A percentile compares a stretch with the other conserved stretches of the same genome.
These are phyloP conservation scores for Melitaea athalia DNA, from an alignment of 2,888 invertebrate species.

Conservation along the genomic window DNA sequence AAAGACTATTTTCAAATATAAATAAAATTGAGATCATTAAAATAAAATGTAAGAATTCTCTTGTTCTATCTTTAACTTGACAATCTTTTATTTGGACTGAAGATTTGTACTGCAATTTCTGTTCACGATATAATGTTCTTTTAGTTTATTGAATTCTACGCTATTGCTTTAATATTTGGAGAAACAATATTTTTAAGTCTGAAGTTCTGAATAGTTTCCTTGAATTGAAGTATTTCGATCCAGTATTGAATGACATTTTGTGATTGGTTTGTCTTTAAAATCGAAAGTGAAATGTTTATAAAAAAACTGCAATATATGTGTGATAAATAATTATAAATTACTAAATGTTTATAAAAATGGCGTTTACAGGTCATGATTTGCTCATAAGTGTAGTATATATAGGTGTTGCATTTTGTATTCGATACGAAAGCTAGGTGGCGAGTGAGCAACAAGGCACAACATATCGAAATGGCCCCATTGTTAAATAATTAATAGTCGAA, in stretches of 20 bases:
- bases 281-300: no score
- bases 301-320: no score
- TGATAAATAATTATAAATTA: no score
- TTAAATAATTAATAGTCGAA: no score
- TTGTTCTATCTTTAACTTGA: not conserved
- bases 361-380: no score
- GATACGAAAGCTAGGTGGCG: no score
- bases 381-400: no score
- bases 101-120: not conserved
- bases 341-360: no score
- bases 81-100: not conserved
- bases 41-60: not conserved
- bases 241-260: not conserved
- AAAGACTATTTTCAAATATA: not conserved
- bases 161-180: not conserved
- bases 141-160: not conserved
- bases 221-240: not conserved
- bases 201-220: not conserved
- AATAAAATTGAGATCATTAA: not conserved
- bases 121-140: not conserved
- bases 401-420: no score
- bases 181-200: conserved; percentile 1
- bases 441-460: no score
- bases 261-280: not conserved
- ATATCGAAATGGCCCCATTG: no score